These are phyloP conservation scores for Drosophila pseudotalamancana DNA, from an alignment of 2,888 invertebrate genomes.

Conservation along the genomic window DNA sequence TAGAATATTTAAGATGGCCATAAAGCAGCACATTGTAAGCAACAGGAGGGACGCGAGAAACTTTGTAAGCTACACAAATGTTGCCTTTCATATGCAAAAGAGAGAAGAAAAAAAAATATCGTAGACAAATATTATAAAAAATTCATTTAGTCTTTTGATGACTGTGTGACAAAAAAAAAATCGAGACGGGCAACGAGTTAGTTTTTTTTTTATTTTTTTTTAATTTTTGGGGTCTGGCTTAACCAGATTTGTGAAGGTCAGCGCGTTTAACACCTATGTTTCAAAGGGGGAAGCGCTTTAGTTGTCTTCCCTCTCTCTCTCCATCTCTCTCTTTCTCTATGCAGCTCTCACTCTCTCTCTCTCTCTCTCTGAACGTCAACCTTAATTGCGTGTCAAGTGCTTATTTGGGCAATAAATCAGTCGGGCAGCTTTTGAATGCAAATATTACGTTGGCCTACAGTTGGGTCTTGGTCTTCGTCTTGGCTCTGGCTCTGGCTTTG, in stretches of 20 bases:
- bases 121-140: conserved; percentile 14
- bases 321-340: neutral
- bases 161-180: conserved; percentile 30
- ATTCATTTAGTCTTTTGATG: conserved; percentile 57
- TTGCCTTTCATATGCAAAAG: conserved; percentile 67
- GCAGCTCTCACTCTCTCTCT: neutral
- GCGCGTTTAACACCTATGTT: conserved; percentile 56
- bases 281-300: neutral
- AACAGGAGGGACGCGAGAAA: conserved; percentile 16
- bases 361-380: conserved; percentile 14
- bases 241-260: conserved; percentile 73
- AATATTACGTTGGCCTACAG: conserved; percentile 34
- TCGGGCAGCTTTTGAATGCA: conserved; percentile 42
- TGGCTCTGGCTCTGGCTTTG: neutral
- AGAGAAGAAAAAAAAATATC: conserved; percentile 1
- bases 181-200: conserved; percentile 31
- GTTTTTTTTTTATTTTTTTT: neutral
- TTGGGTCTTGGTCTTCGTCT: neutral
- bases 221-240: conserved; percentile 30
- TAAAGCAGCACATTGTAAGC: conserved; percentile 37
- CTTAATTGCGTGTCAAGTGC: conserved; percentile 63
- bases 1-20: conserved; percentile 46
- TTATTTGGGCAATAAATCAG: conserved; percentile 56
- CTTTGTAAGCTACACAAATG: conserved; percentile 43
- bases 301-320: conserved; percentile 14